A percentile compares a stretch with the other conserved stretches of the same genome.
Evolutionary conservation across 2,113 vertebrate species (phyloP).

Genomic region (Tachysurus fulvidraco): DNA sequence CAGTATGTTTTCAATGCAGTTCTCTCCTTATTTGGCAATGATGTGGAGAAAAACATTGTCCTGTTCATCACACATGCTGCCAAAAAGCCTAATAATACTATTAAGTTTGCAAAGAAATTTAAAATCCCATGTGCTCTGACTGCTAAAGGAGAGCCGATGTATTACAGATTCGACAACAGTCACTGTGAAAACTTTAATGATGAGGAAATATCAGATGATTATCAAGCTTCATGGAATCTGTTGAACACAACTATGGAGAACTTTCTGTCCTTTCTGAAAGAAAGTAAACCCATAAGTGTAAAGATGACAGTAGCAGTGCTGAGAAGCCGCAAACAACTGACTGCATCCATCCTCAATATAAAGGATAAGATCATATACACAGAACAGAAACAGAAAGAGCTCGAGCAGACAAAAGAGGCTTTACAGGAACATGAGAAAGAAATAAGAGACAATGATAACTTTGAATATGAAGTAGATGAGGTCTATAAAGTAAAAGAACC

Average conservation of each 20-base stretch:
- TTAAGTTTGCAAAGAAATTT: not conserved
- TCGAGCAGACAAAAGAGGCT: not conserved
- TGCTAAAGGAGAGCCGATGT: not conserved
- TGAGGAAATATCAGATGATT: not conserved
- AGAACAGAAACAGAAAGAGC: too few species aligned
- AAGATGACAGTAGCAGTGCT: constrained; percentile 13
- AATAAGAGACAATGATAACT: not conserved
- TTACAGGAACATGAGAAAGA: not conserved
- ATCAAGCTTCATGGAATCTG: not conserved
- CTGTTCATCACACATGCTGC: constrained; percentile 6
- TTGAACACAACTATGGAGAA: not conserved
- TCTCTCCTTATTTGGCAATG: too few species aligned
- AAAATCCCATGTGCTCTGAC: not conserved
- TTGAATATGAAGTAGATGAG: not conserved
- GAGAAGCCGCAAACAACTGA: constrained; percentile 8
- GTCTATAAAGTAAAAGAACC: not conserved
- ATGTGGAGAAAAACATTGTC: constrained; percentile 23
- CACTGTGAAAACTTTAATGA: constrained; percentile 3
- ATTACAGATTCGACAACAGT: constrained; percentile 29
- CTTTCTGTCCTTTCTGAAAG: not conserved
- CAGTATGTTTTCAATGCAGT: too few species aligned
- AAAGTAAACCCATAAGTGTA: not conserved
- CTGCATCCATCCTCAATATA: not conserved
- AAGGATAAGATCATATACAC: not conserved
- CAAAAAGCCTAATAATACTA: not conserved